A percentile compares a stretch with the other conserved stretches of the same genome.
These are phyloP conservation scores for Porites australiensis DNA, from an alignment of 64 coral and sea anemone species.

Conservation along the genomic window DNA sequence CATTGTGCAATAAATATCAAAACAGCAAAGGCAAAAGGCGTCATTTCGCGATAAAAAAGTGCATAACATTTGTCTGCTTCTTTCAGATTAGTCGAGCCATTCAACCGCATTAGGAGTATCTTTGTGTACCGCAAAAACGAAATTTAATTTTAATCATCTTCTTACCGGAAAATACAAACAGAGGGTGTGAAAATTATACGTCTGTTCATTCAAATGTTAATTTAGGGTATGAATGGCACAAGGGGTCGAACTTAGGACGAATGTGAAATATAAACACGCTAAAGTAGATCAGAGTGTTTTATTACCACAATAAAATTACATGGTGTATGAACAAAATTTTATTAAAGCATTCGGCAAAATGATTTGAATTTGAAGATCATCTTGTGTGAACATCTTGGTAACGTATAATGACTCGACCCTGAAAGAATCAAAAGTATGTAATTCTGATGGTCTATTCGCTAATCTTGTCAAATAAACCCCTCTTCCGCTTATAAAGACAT, in stretches of 20 bases:
- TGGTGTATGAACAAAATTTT: not conserved
- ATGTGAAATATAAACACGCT: not conserved
- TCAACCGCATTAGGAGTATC: not conserved
- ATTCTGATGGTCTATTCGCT: not conserved
- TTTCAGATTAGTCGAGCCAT: not conserved
- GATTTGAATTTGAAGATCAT: not conserved
- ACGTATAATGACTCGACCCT: not conserved
- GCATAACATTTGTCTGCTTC: not conserved
- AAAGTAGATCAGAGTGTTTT: constrained; percentile 5
- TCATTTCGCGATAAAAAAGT: not conserved
- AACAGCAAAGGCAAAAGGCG: not conserved
- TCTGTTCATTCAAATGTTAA: constrained; percentile 17
- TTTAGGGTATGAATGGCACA: not conserved
- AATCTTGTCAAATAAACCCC: constrained; percentile 38
- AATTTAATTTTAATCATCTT: constrained; percentile 49
- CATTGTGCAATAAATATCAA: constrained; percentile 8
- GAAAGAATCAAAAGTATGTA: constrained; percentile 26
- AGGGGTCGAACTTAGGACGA: not conserved
- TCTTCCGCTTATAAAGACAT: constrained; percentile 25
- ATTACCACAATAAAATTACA: constrained; percentile 7
- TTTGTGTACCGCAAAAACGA: constrained; percentile 13
- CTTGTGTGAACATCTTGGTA: not conserved
- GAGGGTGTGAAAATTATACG: constrained; percentile 34
- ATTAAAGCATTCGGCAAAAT: not conserved
- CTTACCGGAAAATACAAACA: constrained; percentile 54